Evolutionary conservation across 1,140 invertebrate species (phyloP), one percentile per base, ranked within the genome.

Genomic region (Hylaeus volcanicus): DNA sequence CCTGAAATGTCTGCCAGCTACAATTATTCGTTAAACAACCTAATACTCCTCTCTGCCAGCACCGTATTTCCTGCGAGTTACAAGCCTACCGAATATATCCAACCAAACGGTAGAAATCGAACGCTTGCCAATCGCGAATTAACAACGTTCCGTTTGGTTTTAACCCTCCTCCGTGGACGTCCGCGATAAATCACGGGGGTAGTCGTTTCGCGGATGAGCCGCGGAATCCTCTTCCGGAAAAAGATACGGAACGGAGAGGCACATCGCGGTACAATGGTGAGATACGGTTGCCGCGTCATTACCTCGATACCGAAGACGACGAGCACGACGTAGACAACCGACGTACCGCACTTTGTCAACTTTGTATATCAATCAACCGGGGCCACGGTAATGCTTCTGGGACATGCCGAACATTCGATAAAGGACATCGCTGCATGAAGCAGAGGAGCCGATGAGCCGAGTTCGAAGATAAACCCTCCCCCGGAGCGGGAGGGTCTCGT

Each of bases 211-310:
- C 37, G 82, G 55, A 75, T 60, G 80, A 82, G 43, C 68, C 74
- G 45, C 61, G 63, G 64, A 78, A 65, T 82, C 81, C 63, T 73
- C 71, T 76, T 78, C 65, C 65, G 48, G 80, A 77, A 73, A 51
- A 86, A 79, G 86, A 88, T 86, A 83, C 75, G 79, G 68, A 88
- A 81, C 70, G 53, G 53, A 64, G 81, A 80, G 68, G 74, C 41
- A 75, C 71, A 76, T 48, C 73, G 73, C 58, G 83, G 83, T 79
- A 86, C 85, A 90, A 89, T 79, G 77, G 83, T 71, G 85, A 83
- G 86, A 88, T 91, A 83, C 64, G 81, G 88, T 88, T 86, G 84
- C 89, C 84, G 85, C 88, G 88, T 87, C 90, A 91, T 91, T 91
- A 91, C 90, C 89, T 84, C 89, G 88, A 89, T 86, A 89, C 88